Evolutionary conservation across 92 coral and sea anemone genomes (phyloP).

Genomic region (Porites divaricata): DNA sequence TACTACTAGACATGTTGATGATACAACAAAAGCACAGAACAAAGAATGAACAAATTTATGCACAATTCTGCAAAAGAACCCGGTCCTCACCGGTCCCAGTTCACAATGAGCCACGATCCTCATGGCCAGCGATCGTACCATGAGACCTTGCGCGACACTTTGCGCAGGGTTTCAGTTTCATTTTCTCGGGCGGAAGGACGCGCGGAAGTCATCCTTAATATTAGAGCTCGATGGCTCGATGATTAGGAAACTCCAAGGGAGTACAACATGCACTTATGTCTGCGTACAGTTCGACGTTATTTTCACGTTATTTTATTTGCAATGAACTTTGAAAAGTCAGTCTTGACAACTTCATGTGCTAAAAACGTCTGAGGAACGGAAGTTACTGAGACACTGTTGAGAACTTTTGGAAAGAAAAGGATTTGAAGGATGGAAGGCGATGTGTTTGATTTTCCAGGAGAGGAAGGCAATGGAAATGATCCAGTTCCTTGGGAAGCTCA

Average conservation of each 20-base stretch:
- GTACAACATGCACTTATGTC: background rate
- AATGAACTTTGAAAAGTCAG: background rate
- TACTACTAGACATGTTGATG: too few relatives aligned
- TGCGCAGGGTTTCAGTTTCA: too few relatives aligned
- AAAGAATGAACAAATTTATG: background rate
- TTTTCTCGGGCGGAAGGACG: too few relatives aligned
- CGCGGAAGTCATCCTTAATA: too few relatives aligned
- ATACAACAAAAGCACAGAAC: background rate
- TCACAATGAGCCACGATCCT: too few relatives aligned
- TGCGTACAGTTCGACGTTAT: background rate
- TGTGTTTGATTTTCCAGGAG: constrained; percentile 43
- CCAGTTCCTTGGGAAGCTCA: constrained; percentile 30
- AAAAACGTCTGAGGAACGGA: background rate
- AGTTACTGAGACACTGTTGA: background rate
- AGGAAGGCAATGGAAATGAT: constrained; percentile 31
- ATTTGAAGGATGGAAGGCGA: background rate
- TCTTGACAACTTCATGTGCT: too few relatives aligned
- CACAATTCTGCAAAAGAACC: background rate
- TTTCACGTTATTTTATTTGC: background rate
- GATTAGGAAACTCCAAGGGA: background rate
- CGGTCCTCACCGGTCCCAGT: background rate
- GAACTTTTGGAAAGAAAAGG: constrained; percentile 6
- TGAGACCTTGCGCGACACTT: background rate
- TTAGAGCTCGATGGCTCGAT: too few relatives aligned
- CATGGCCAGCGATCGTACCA: too few relatives aligned